Percentiles rank a stretch among this genome's conserved stretches.
Evolutionary conservation across 2,113 vertebrate species (phyloP).

Genomic region (Pterocles gutturalis): DNA sequence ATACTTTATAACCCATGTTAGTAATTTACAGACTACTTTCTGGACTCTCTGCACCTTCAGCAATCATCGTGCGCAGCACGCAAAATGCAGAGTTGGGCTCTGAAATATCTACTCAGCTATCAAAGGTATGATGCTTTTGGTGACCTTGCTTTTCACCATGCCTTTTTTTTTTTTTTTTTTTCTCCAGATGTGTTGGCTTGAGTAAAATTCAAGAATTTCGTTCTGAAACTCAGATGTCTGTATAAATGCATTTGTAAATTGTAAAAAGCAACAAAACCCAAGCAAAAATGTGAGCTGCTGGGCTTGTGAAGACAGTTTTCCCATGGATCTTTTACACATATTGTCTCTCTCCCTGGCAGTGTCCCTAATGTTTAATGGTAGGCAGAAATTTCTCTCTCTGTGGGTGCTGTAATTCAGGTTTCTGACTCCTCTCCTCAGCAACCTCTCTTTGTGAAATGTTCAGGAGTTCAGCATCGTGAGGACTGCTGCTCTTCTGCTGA

Average conservation of each 20-base stretch:
- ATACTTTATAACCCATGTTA: rapidly evolving
- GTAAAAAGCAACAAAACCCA: background rate
- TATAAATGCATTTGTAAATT: background rate
- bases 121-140: background rate
- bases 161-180: background rate
- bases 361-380: background rate
- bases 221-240: background rate
- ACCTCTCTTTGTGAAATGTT: background rate
- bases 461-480: background rate
- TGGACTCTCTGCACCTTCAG: background rate
- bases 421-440: background rate
- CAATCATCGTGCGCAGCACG: background rate
- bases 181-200: background rate
- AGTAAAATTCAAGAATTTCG: background rate
- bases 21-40: background rate
- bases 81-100: background rate
- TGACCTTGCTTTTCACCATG: background rate
- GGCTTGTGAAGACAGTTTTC: background rate
- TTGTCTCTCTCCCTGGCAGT: background rate
- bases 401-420: background rate
- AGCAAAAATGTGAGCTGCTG: background rate
- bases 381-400: background rate
- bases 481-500: background rate
- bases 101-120: background rate
- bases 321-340: background rate